A percentile compares a stretch with the other conserved stretches of the same genome.
Evolutionary conservation across 2,113 vertebrate genomes (phyloP).

Genomic region (Lagopus muta): DNA sequence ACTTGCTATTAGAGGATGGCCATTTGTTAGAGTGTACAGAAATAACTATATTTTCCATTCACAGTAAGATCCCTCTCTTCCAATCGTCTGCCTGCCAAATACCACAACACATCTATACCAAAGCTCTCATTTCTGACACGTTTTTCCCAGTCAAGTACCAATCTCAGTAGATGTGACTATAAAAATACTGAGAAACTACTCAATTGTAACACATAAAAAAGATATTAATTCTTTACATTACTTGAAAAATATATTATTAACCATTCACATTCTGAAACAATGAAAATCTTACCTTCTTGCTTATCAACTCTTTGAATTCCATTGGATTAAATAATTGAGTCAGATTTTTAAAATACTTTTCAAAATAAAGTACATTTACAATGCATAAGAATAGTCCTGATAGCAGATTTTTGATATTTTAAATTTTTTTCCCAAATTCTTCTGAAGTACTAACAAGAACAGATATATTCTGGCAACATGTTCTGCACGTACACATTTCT

Average conservation of each 20-base stretch:
- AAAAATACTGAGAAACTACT: background rate
- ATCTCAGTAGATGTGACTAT: background rate
- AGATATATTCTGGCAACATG: background rate
- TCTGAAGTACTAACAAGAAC: background rate
- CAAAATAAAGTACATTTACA: background rate
- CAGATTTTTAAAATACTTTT: background rate
- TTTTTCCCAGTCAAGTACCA: background rate
- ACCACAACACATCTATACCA: background rate
- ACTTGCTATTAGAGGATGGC: background rate
- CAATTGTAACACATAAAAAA: background rate
- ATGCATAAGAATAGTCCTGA: background rate
- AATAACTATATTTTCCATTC: fast-evolving
- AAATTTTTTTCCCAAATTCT: background rate
- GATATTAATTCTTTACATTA: background rate
- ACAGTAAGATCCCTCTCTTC: background rate
- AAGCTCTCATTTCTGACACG: background rate
- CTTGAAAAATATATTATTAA: background rate
- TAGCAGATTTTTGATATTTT: background rate
- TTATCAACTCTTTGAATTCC: background rate
- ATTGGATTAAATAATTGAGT: background rate
- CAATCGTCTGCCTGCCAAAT: background rate
- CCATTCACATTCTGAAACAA: background rate
- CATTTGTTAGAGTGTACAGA: background rate
- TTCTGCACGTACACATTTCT: fast-evolving
- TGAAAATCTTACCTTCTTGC: background rate